phyloP scores from a whole-genome alignment of 2,113 vertebrate species.

The Acanthochromis polyacanthus region DNA sequence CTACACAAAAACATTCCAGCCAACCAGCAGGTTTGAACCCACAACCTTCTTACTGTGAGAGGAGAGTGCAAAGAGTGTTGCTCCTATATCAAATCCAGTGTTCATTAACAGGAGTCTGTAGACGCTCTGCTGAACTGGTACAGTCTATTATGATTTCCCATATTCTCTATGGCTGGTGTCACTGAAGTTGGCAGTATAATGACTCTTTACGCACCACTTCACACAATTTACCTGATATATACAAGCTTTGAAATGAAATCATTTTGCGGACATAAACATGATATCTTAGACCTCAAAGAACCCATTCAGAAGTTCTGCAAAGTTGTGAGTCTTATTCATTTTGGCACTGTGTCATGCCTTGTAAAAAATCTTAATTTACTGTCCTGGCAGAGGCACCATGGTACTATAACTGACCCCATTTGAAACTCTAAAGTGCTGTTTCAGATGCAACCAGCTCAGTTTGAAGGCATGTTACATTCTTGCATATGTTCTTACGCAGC shows the following conservation, averaged over 20 bases:
- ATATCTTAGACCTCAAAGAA: background rate
- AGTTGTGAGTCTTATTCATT: background rate
- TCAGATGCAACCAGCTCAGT: background rate
- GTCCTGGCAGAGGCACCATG: background rate
- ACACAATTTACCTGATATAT: constrained; percentile 7
- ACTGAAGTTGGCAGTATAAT: constrained; percentile 10
- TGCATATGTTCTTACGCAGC: no score
- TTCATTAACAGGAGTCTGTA: constrained; percentile 9
- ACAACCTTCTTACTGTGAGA: background rate
- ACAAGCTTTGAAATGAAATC: background rate
- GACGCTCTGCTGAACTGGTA: constrained; percentile 3
- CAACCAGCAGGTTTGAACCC: no score
- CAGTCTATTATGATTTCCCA: constrained; percentile 6
- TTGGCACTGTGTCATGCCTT: constrained; percentile 1
- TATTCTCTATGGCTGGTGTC: background rate
- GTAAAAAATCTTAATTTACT: background rate
- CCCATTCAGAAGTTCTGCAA: background rate
- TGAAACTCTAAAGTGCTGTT: constrained; percentile 10
- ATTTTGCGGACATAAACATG: background rate
- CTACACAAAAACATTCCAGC: no score
- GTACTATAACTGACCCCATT: constrained; percentile 11
- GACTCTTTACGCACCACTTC: constrained; percentile 13
- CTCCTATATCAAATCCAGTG: background rate
- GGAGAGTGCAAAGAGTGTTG: no score
- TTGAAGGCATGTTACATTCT: background rate